These are phyloP conservation scores for Perca fluviatilis DNA, from an alignment of 2,113 vertebrate genomes.

Conservation along the genomic window DNA sequence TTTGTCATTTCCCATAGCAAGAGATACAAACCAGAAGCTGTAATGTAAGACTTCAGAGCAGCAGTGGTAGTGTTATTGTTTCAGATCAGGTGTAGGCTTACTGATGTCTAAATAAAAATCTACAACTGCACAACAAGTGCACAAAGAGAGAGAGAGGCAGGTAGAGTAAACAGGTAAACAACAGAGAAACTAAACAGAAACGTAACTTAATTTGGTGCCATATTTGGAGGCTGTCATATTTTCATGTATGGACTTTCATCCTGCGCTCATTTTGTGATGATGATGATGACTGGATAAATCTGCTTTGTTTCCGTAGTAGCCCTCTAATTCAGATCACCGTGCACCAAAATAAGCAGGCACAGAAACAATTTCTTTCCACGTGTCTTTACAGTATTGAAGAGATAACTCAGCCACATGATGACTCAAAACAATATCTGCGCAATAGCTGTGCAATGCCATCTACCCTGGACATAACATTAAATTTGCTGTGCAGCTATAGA, in stretches of 20 bases:
- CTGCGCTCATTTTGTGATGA: slow-evolving; percentile 3
- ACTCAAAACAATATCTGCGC: slow-evolving; percentile 2
- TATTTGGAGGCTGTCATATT: not conserved
- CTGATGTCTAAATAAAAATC: not conserved
- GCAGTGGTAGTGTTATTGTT: slow-evolving; percentile 21
- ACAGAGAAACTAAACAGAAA: not conserved
- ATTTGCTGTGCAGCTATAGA: not conserved
- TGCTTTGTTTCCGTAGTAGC: not conserved
- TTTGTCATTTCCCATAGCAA: slow-evolving; percentile 42
- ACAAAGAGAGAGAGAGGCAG: not conserved
- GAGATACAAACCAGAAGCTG: slow-evolving; percentile 43
- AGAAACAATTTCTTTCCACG: not conserved
- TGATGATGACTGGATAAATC: slow-evolving; percentile 5
- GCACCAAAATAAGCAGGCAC: slow-evolving; percentile 6
- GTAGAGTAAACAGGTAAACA: not conserved
- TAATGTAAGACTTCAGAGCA: slow-evolving; percentile 24
- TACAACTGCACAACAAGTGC: not conserved
- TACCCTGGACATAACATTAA: not conserved
- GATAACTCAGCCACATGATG: not conserved
- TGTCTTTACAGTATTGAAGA: slow-evolving; percentile 1
- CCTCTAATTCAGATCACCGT: not conserved
- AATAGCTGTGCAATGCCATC: not conserved
- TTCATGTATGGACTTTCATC: not conserved
- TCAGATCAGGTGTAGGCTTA: slow-evolving; percentile 4
- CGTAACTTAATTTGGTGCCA: not conserved